Evolutionary conservation across 2,797 vertebrate species (phyloP), one percentile per base, ranked within the genome.

Genomic region (Phalloptychus januarius): DNA sequence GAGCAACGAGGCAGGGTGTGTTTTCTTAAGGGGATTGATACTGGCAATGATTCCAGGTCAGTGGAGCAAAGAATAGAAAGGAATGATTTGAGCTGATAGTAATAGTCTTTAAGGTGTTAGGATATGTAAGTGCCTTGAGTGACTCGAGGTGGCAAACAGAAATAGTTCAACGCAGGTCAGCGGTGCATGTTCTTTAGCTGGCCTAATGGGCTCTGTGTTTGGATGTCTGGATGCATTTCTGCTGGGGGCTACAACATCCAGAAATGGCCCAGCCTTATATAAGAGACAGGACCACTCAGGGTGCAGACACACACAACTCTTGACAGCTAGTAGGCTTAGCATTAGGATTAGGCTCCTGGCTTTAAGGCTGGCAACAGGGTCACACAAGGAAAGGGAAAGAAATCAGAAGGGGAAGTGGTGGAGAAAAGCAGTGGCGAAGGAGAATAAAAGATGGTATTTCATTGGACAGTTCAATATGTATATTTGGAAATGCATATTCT

Each of bases 291-390:
- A 28, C 42, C 44, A 70, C 40, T 93, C 84, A 92, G 82, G 75
- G 83, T 80, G 70, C 87, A 89, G 92, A 91, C 56, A 70, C 85
- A 92, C 88, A 93, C 85, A 92, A 92, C 92, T 94, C 87, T 87
- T 96, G 94, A 96, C 94, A 95, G 90, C 90, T 87, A 92, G 89
- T 72, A 91, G 88, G 93, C 92, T 95, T 95, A 95, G 86, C 85
- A 93, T 93, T 91, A 91, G 88, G 90, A 89, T 93, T 96, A 95
- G 91, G 86, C 80, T 87, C 81, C 77, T 85, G 88, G 84, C 85
- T 82, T 70, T 25, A 48, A 89, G 88, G 81, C 75, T 87, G 80
- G 78, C 81, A 83, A 76, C 79, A 82, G 89, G 89, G 86, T 95
- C 87, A 86, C 45, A 31, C 44, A 54, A 65, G 67, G 74, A 71